phyloP scores from a whole-genome alignment of 2,797 vertebrate genomes.

The Lithobates pipiens region DNA sequence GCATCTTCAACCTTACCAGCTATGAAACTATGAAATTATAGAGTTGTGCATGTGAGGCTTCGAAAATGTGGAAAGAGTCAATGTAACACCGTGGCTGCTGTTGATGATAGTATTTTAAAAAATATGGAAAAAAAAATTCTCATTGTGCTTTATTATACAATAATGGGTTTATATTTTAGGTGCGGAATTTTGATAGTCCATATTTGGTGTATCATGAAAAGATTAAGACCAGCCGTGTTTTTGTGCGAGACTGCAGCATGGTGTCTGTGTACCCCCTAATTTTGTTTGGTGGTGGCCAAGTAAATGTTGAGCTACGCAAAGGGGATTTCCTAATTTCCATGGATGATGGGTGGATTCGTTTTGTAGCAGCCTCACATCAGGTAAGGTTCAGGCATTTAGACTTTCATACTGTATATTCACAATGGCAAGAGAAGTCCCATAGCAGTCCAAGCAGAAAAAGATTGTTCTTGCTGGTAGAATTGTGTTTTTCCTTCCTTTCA shows the following conservation, averaged over 20 bases:
- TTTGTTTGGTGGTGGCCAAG: conserved; percentile 90
- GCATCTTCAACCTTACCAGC: too few relatives aligned
- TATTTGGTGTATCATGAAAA: conserved; percentile 98
- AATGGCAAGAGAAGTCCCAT: too few relatives aligned
- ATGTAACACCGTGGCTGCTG: too few relatives aligned
- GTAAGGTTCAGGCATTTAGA: conserved; percentile 68
- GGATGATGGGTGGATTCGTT: conserved; percentile 95
- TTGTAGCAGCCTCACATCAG: conserved; percentile 91
- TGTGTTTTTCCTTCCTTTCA: too few relatives aligned
- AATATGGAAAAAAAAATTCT: not conserved
- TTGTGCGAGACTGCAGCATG: conserved; percentile 98
- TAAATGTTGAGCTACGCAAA: conserved; percentile 86
- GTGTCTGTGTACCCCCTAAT: conserved; percentile 93
- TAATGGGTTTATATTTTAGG: conserved; percentile 73
- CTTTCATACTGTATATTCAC: not conserved
- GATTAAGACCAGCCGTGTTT: conserved; percentile 94
- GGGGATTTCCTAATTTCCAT: conserved; percentile 90
- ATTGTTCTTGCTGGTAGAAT: too few relatives aligned
- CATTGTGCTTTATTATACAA: not conserved
- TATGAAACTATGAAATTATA: too few relatives aligned
- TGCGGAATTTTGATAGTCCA: conserved; percentile 89
- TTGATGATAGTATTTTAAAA: too few relatives aligned
- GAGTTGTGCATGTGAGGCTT: too few relatives aligned
- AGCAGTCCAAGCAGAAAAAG: too few relatives aligned
- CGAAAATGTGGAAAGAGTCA: too few relatives aligned